Base-by-base conservation (phyloP, 2,797 vertebrate species). In the Rhinogobio ventralis region DNA sequence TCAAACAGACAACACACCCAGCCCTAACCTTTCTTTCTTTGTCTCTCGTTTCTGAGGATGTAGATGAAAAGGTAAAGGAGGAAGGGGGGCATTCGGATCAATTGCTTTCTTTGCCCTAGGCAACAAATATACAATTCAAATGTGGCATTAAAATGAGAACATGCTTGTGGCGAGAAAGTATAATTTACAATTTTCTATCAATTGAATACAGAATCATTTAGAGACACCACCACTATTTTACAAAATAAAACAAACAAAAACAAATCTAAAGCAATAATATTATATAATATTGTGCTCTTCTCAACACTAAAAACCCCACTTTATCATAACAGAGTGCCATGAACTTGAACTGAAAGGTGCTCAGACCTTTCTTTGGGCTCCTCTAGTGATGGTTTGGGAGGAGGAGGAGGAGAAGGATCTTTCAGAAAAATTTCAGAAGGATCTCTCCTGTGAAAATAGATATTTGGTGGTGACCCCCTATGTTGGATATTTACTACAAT, bases 281-380 rank as follows among this genome's bases (percentile, higher is more conserved):
- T 42, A 23, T 46, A n/a, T 42, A 25, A 53, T 7, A 60, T 3
- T 28, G 9, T 25, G 51, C 4, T 30, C 30, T 36, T 30, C 17
- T 28, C 4, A 20, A 28, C 19, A 45, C 33, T 23, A 19, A 42
- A 69, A 68, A 57, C 7, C 1, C 6, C n/a, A 11, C 7, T 73
- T 25, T n/a, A 53, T 10, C 71, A 71, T 5, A 51, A 83, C 15
- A 71, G 51, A 76, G 13, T 45, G 1, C 17, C 45, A 68, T 60
- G 1, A 78, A 25, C 20, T 74, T 39, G 7, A 83, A 69, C 79
- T 76, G 55, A 84, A 78, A 25, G 67, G 66, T 19, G 42, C 30
- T 71, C 94, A 93, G 90, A 96, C 95, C 95, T 95, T 90, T 94
- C 94, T 88, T 92, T 95, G 86, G 92, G 92, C 0, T 88, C 86